Percentiles rank a stretch among this genome's conserved stretches.
Evolutionary conservation across 2,888 invertebrate genomes (phyloP).

Genomic region (Hemistola chrysoprasaria): DNA sequence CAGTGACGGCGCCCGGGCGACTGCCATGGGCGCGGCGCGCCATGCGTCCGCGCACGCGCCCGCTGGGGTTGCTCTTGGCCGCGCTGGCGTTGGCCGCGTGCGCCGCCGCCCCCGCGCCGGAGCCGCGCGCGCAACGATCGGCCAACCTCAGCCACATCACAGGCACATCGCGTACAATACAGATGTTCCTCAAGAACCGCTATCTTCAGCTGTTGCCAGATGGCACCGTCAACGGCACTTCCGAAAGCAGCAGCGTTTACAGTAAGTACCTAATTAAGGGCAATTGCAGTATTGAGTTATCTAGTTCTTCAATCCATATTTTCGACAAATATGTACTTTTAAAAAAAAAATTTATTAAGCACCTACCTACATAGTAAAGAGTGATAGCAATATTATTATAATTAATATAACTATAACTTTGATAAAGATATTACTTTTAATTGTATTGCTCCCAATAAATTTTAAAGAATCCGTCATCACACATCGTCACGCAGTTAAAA

Average conservation of each 20-base stretch:
- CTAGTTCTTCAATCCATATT: too few species aligned
- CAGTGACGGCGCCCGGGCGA: slow-evolving; percentile 79
- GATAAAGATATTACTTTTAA: too few species aligned
- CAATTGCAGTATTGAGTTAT: too few species aligned
- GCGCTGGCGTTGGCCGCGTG: slow-evolving; percentile 78
- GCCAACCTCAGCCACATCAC: slow-evolving; percentile 91
- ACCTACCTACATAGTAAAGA: too few species aligned
- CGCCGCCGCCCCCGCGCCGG: slow-evolving; percentile 77
- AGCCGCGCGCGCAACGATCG: slow-evolving; percentile 87
- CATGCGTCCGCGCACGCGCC: slow-evolving; percentile 77
- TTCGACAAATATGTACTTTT: too few species aligned
- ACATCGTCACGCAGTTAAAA: too few species aligned
- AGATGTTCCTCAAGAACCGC: slow-evolving; percentile 92
- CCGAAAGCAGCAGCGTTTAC: slow-evolving; percentile 90
- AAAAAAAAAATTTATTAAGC: too few species aligned
- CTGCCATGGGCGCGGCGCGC: slow-evolving; percentile 80
- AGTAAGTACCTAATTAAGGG: slow-evolving; percentile 87
- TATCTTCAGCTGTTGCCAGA: slow-evolving; percentile 92
- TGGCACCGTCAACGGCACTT: slow-evolving; percentile 92
- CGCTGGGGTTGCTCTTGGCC: slow-evolving; percentile 77
- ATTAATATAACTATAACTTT: too few species aligned
- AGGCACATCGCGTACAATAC: slow-evolving; percentile 90
- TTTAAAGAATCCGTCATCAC: too few species aligned
- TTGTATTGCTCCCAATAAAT: too few species aligned
- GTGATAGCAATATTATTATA: too few species aligned